Evolutionary conservation across 2,888 invertebrate genomes (phyloP), one percentile per base, ranked within the genome.

Genomic region (Anaspis maculata): DNA sequence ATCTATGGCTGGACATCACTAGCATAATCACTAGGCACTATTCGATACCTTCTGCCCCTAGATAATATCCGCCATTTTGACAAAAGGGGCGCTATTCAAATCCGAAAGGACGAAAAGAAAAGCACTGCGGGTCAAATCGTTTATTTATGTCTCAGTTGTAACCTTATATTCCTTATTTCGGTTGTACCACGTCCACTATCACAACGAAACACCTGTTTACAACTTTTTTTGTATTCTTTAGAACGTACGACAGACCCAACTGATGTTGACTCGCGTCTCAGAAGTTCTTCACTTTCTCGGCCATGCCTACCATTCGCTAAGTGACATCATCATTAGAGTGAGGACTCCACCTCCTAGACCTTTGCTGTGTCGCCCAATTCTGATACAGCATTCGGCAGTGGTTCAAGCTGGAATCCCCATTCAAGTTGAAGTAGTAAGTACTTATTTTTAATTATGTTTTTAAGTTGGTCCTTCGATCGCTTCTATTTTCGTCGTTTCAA

Each of bases 251-350:
- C 67, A 69, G 41, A 72, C 72, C 3, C 87, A 88, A 59, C 72
- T 76, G 9, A 67, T 79, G 23, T 78, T 82, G 42, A 81, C 83
- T 53, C 70, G 81, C 31, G 80, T 88, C 0, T 80, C 85, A 0
- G 85, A 87, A 59, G 73, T 83, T 13, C 70, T 91, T 55, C 95
- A 95, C 60, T 83, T 79, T 46, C 70, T 94, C 49, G 79, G 89
- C 2, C 95, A 95, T 57, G 84, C 86, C 2, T 87, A 85, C 62
- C 95, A 95, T 58, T 81, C 85, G 1, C 69, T 90, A 27, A 91
- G 91, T 52, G 94, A 95, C 59, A 74, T 94, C 27, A 81, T 80
- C 61, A 72, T 86, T 27, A 77, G 85, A 52, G 73, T 83, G 41
- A 70, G 73, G 15, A 73, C 74, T 45, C 68, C 74, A 3, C 75